Percentiles rank a stretch among this genome's conserved stretches.
Conservation (phyloP, 2,797 vertebrate species). For the Hypotaenidia okinawae region DNA sequence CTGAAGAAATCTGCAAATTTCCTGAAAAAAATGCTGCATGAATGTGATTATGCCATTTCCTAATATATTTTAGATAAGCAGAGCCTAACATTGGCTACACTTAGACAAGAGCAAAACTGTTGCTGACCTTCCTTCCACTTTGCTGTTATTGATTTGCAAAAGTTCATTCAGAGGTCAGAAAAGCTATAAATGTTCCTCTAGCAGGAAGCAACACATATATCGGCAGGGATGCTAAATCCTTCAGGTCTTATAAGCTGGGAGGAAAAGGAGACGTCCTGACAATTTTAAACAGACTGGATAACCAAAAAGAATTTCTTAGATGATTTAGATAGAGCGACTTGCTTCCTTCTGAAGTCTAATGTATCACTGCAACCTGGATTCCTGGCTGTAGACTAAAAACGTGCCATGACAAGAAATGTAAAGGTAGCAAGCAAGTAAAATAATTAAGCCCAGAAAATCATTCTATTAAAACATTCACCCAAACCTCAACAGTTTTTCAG, state of each 20-base stretch:
- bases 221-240: neutral
- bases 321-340: neutral
- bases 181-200: slow-evolving; percentile 70
- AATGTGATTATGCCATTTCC: neutral
- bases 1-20: neutral
- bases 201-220: slow-evolving; percentile 3
- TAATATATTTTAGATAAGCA: neutral
- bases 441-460: neutral
- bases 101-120: neutral
- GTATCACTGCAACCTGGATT: neutral
- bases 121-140: slow-evolving; percentile 23
- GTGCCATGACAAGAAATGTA: neutral
- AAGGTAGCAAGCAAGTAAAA: slow-evolving; percentile 14
- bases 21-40: neutral
- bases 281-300: slow-evolving; percentile 22
- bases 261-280: slow-evolving; percentile 12
- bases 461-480: neutral
- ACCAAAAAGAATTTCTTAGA: slow-evolving; percentile 34
- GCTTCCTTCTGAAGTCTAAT: slow-evolving; percentile 28
- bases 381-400: neutral
- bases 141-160: neutral
- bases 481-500: neutral
- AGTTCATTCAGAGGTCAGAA: slow-evolving; percentile 75
- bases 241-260: neutral
- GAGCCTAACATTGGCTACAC: neutral